Base-by-base conservation (phyloP, 2,888 invertebrate species). In the Acronicta psi region DNA sequence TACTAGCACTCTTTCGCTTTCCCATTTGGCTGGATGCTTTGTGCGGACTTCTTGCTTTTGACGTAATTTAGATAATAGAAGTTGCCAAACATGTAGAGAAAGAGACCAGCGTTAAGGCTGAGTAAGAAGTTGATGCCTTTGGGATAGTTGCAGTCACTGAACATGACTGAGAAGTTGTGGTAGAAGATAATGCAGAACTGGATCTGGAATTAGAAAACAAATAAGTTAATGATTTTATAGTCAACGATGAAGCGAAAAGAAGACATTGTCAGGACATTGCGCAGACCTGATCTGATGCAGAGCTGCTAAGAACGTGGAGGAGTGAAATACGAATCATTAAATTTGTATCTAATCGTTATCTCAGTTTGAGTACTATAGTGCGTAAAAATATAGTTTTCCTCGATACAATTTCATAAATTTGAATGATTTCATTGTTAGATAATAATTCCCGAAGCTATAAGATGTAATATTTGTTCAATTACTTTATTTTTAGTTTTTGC, bases 121-220 rank as follows among this genome's bases (percentile, higher is more conserved):
- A 97, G 94, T 45, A 97, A 91, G 67, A 95, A 95, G 44, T 96
- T 95, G 73, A 97, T 95, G 13, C 94, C 85, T 79, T 96, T 97
- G 0, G 97, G 97, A 77, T 96, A 96, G 82, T 96, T 95, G 87
- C 97, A 97, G 70, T 95, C 96, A 65, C 95, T 94, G 79, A 96
- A 95, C 93, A 96, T 95, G 7, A 96, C 94, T 73, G 92, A 92
- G 51, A 95, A 85, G 77, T 96, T 96, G 85, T 97, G 97, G 54
- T 96, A 94, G 82, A 97, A 95, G 82, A 97, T 96, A 41, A 97
- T 96, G 79, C 95, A 90, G 87, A 97, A 97, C 88, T 97, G 97
- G 52, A 96, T 70, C 71, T 77, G 62, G 14, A 79, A 69, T n/a
- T 6, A 8, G 11, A 63, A 41, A 53, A 51, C 0, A 6, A 29